Conservation (phyloP, 37 sponge, comb jelly and placozoan genomes). For the Agelas oroides region DNA sequence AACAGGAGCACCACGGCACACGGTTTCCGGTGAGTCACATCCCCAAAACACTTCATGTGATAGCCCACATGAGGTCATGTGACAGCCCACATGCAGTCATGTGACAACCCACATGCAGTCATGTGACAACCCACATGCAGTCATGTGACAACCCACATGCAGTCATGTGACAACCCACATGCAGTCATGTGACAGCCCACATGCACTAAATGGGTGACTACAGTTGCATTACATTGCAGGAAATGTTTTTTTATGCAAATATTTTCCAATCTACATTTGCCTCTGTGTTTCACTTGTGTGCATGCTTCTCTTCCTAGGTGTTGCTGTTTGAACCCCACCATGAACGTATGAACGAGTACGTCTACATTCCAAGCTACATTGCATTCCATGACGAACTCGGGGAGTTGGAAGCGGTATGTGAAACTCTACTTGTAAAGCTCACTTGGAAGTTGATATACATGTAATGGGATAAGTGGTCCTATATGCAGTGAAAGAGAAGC, state of each 20-base stretch:
- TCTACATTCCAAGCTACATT: slow-evolving; percentile 69
- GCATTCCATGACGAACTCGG: slow-evolving; percentile 39
- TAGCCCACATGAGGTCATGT: not conserved
- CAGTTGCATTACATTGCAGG: too few species aligned
- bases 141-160: not conserved
- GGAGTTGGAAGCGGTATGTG: slow-evolving; percentile 5
- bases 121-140: not conserved
- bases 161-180: not conserved
- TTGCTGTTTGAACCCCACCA: slow-evolving; percentile 62
- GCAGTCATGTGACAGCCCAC: not conserved
- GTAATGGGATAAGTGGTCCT: too few species aligned
- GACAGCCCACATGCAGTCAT: not conserved
- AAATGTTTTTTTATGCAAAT: too few species aligned
- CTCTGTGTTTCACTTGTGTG: too few species aligned
- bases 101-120: not conserved
- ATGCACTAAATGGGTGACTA: too few species aligned
- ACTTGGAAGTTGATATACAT: too few species aligned
- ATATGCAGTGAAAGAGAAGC: too few species aligned
- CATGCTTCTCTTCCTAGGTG: slow-evolving; percentile 51
- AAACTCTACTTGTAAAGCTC: too few species aligned
- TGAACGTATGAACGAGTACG: slow-evolving; percentile 27
- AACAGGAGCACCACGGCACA: slow-evolving; percentile 8
- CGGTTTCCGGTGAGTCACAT: slow-evolving; percentile 63
- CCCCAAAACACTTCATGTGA: not conserved
- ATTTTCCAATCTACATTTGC: too few species aligned